A percentile compares a stretch with the other conserved stretches of the same genome.
Conservation (phyloP, 2,888 invertebrate species). For the Ephialtes manifestator region DNA sequence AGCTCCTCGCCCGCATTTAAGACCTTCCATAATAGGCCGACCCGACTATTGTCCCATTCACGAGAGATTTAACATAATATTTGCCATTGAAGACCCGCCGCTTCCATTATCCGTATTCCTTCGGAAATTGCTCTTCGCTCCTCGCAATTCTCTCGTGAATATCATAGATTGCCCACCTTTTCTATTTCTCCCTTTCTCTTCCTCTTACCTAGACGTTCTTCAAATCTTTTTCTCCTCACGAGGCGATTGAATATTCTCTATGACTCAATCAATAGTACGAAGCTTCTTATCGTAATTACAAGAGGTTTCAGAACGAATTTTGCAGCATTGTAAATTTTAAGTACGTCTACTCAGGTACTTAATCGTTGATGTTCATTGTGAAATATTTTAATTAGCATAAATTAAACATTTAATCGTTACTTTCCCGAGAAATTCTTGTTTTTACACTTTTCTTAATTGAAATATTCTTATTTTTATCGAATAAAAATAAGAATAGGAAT, state of each 20-base stretch:
- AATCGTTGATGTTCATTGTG: neutral
- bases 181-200: neutral
- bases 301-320: neutral
- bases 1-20: conserved; percentile 80
- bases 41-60: conserved; percentile 83
- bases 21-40: conserved; percentile 80
- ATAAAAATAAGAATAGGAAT: too few relatives aligned
- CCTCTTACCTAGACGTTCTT: conserved; percentile 9
- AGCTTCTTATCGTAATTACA: conserved; percentile 4
- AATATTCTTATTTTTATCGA: too few relatives aligned
- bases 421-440: too few relatives aligned
- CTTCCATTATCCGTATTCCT: conserved; percentile 70
- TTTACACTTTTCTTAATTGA: too few relatives aligned
- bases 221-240: neutral
- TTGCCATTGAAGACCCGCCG: conserved; percentile 84
- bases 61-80: conserved; percentile 85
- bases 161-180: conserved; percentile 32
- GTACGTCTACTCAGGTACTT: neutral
- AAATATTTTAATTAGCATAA: neutral
- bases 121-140: conserved; percentile 72
- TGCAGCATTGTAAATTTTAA: neutral
- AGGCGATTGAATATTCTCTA: conserved; percentile 7
- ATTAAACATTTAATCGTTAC: too few relatives aligned
- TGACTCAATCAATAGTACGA: neutral
- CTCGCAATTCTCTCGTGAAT: conserved; percentile 62